Evolutionary conservation across 2,888 invertebrate species (phyloP), one percentile per base, ranked within the genome.

Genomic region (Sarcophaga variegata): DNA sequence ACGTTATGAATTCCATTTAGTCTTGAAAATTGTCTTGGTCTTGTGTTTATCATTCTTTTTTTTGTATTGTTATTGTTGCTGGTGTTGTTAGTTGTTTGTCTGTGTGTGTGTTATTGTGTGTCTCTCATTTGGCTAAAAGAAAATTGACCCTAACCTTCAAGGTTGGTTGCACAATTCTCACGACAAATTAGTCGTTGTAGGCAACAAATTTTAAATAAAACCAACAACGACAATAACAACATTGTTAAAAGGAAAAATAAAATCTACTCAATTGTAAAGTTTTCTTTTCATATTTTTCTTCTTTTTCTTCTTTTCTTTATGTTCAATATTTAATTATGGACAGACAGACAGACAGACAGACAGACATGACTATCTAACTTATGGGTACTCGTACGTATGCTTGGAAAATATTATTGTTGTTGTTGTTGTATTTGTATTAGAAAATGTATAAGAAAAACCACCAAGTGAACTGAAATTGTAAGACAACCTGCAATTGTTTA

Each of bases 101-200:
- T 6, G n/a, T n/a, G n/a, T n/a, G n/a, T n/a, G n/a, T n/a, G 14
- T n/a, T 67, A 66, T 66, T 70, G 77, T 70, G 77, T 27, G 4
- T 27, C 27, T 47, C 49, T 81, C 37, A 6, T 76, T 70, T 71
- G 70, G 85, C 81, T 84, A 78, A 22, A 82, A 27, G 85, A 81
- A 87, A 78, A 83, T 71, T 87, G 87, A 87, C 87, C 84, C 87
- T 87, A 87, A 87, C 87, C 87, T 84, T 87, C 87, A 87, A 87
- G 87, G 87, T 87, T 84, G 87, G 85, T 76, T 85, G 87, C 81
- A 81, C 74, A 87, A 87, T 87, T 87, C 87, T 82, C 87, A 87
- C 87, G 84, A 87, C 87, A 87, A 87, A 87, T 87, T 87, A 87
- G 78, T 83, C 67, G 77, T 64, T 59, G 70, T 59, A 6, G 10